Base-by-base conservation (phyloP, 2,888 invertebrate genomes). In the Callyntrura guangdongensis region DNA sequence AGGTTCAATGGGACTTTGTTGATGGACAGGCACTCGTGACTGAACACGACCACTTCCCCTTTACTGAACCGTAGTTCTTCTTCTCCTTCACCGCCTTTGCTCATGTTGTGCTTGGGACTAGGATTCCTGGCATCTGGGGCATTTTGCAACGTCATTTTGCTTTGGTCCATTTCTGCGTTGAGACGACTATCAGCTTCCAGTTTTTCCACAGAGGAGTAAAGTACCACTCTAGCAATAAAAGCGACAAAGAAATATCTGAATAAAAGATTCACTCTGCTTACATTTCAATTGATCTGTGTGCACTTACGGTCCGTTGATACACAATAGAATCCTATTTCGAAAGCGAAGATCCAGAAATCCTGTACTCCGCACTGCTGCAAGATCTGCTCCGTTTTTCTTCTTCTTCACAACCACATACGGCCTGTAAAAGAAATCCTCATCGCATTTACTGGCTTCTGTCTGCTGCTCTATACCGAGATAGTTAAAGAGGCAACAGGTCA, bases 271-370 rank as follows among this genome's bases (percentile, higher is more conserved):
- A n/a, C n/a, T n/a, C n/a, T n/a, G n/a, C n/a, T n/a, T n/a, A n/a
- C n/a, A n/a, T n/a, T n/a, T n/a, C n/a, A n/a, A n/a, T n/a, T n/a
- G n/a, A n/a, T n/a, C n/a, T n/a, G n/a, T n/a, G n/a, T n/a, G n/a
- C n/a, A n/a, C n/a, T 64, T 83, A 83, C 83, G 83, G 83, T n/a
- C 83, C 83, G 45, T 83, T 83, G 11, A 83, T 83, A 14, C 83
- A 83, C 0, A 83, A 47, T 4, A 67, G 22, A 1, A 83, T 47
- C 14, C 83, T 27, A 14, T 36, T 64, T 6, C 64, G 14, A 25
- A 47, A 45, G 8, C 83, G 61, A 11, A 83, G 49, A 47, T 83
- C 83, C 20, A 83, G 5, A 67, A 83, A 83, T 8, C 83, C 83
- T 0, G 83, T 47, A 20, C 47, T 67, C 17, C 67, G 36, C 3